phyloP scores from a whole-genome alignment of 2,888 invertebrate species.

The Thumatha senex region DNA sequence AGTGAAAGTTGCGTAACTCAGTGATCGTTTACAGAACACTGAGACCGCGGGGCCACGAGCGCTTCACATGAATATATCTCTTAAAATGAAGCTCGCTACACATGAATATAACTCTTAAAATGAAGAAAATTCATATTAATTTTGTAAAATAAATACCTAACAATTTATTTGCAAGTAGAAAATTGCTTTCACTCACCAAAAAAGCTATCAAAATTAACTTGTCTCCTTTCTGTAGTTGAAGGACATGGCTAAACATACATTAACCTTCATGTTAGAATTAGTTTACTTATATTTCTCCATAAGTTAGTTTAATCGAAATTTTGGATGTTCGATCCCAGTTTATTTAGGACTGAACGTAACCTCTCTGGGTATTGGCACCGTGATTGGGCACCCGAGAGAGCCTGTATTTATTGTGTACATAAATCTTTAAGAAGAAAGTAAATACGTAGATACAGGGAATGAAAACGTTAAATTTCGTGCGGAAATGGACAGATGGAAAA shows the following conservation, averaged over 20 bases:
- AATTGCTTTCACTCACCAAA: too few species aligned
- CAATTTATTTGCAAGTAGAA: not conserved
- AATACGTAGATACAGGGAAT: constrained; percentile 49
- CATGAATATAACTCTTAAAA: too few species aligned
- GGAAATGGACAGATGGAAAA: constrained; percentile 41
- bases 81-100: too few species aligned
- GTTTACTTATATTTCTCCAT: constrained; percentile 21
- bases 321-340: constrained; percentile 58
- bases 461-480: constrained; percentile 43
- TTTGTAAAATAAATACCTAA: not conserved
- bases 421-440: constrained; percentile 69
- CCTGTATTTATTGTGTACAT: constrained; percentile 69
- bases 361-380: constrained; percentile 57
- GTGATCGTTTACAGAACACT: too few species aligned
- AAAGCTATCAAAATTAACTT: not conserved
- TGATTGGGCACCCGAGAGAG: constrained; percentile 65
- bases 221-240: not conserved
- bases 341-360: constrained; percentile 66
- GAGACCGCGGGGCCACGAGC: too few species aligned
- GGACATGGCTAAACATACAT: constrained; percentile 22
- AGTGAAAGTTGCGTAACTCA: too few species aligned
- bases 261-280: constrained; percentile 25
- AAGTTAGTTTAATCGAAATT: constrained; percentile 44
- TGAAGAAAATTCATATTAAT: too few species aligned
- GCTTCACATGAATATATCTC: too few species aligned